Evolutionary conservation across 2,888 invertebrate genomes (phyloP).

Genomic region (Cephus nigrinus): DNA sequence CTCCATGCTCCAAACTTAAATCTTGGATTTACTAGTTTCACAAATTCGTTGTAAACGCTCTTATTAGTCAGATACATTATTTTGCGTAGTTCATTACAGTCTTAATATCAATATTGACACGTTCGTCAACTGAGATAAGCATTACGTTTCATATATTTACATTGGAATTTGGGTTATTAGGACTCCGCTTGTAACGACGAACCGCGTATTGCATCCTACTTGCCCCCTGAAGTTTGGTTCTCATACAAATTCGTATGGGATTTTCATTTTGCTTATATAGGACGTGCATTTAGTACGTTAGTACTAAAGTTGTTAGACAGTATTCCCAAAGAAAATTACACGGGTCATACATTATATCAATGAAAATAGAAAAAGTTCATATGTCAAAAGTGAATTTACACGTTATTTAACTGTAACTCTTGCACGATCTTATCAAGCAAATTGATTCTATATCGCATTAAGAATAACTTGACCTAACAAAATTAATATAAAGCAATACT

Average conservation of each 20-base stretch:
- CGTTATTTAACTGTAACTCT: not conserved
- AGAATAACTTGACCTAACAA: not conserved
- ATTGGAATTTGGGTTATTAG: too few species aligned
- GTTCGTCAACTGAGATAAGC: not conserved
- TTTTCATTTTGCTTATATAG: too few species aligned
- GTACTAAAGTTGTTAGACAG: not conserved
- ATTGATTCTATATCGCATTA: not conserved
- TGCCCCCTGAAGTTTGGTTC: too few species aligned
- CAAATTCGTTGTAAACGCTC: not conserved
- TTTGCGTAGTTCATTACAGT: not conserved
- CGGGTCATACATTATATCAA: not conserved
- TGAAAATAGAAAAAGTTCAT: not conserved
- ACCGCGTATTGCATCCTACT: too few species aligned
- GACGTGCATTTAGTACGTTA: too few species aligned
- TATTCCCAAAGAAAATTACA: not conserved
- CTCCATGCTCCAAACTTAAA: not conserved
- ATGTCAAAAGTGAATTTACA: not conserved
- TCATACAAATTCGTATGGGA: too few species aligned
- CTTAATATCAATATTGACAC: not conserved
- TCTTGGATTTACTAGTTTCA: not conserved
- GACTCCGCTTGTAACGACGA: too few species aligned
- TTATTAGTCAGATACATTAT: too few species aligned
- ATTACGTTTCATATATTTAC: too few species aligned
- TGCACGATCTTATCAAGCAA: not conserved
- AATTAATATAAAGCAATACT: not conserved